These are phyloP conservation scores for Macrostomum lignano DNA, from an alignment of 1,140 invertebrate species.

Conservation along the genomic window DNA sequence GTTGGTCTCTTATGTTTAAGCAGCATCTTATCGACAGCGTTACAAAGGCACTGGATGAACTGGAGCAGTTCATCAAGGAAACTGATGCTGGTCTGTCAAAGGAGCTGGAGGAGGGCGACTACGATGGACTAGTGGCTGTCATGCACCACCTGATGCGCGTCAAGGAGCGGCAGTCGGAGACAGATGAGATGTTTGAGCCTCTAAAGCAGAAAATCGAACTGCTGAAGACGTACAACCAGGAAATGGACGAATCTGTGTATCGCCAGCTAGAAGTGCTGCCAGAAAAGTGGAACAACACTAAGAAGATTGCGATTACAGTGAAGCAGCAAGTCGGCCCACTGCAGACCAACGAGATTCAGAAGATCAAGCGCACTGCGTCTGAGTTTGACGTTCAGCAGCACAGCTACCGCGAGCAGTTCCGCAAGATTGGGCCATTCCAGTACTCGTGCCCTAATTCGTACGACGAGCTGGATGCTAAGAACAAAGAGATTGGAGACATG, in stretches of 20 bases:
- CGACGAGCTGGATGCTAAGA: conserved; percentile 37
- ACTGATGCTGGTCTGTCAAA: conserved; percentile 38
- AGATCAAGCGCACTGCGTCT: conserved; percentile 51
- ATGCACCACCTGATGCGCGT: conserved; percentile 31
- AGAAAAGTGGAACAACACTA: conserved; percentile 74
- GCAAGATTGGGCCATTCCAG: conserved; percentile 31
- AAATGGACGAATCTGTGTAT: conserved; percentile 31
- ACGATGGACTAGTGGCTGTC: conserved; percentile 26
- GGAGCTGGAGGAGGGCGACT: conserved; percentile 29
- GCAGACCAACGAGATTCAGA: conserved; percentile 67
- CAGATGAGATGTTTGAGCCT: conserved; percentile 64
- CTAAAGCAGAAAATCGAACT: conserved; percentile 38
- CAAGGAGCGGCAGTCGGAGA: conserved; percentile 27
- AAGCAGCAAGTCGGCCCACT: conserved; percentile 75
- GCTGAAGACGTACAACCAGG: conserved; percentile 30
- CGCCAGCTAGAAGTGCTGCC: conserved; percentile 33
- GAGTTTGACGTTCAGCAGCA: conserved; percentile 53
- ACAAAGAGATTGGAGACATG: too few relatives aligned
- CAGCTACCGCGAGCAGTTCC: conserved; percentile 58
- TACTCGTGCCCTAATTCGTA: conserved; percentile 52
- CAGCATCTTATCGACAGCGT: conserved; percentile 61
- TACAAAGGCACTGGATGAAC: conserved; percentile 29
- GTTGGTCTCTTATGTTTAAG: conserved; percentile 82
- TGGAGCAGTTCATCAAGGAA: conserved; percentile 34
- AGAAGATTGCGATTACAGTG: conserved; percentile 58